A percentile compares a stretch with the other conserved stretches of the same genome.
phyloP scores from a whole-genome alignment of 1,140 invertebrate genomes.

The Popillia japonica region DNA sequence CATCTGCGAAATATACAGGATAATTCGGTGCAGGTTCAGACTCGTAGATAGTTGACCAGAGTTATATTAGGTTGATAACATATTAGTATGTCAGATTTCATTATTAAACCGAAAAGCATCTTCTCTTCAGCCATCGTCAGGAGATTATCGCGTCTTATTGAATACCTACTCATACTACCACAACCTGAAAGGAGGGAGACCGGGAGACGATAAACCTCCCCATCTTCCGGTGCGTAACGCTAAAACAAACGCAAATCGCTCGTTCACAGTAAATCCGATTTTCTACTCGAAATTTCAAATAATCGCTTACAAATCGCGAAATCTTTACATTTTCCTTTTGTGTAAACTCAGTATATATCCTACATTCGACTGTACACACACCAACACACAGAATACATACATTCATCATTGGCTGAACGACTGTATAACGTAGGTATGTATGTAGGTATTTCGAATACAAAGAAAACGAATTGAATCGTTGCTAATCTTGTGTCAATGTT shows the following conservation, averaged over 20 bases:
- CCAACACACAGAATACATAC: not conserved
- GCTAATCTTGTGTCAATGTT: conserved; percentile 34
- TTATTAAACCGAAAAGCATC: too few relatives aligned
- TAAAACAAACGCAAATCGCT: conserved; percentile 25
- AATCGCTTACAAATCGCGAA: not conserved
- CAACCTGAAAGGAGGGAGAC: not conserved
- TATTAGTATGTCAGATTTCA: too few relatives aligned
- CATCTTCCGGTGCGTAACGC: not conserved
- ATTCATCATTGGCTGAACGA: not conserved
- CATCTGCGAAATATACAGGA: too few relatives aligned
- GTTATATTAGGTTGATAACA: too few relatives aligned
- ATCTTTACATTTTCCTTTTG: conserved; percentile 2
- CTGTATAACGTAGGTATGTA: not conserved
- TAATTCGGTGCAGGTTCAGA: too few relatives aligned
- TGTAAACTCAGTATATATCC: not conserved
- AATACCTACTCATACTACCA: not conserved
- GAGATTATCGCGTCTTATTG: not conserved
- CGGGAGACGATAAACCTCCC: not conserved
- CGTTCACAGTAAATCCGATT: conserved; percentile 22
- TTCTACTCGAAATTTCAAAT: conserved; percentile 26
- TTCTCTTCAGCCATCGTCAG: too few relatives aligned
- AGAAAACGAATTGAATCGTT: conserved; percentile 29
- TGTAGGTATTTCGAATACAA: conserved; percentile 13
- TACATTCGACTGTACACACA: not conserved
- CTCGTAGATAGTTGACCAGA: too few relatives aligned